Evolutionary conservation across 2,113 vertebrate genomes (phyloP), one percentile per base, ranked within the genome.

Genomic region (Cyprinodon tularosa): DNA sequence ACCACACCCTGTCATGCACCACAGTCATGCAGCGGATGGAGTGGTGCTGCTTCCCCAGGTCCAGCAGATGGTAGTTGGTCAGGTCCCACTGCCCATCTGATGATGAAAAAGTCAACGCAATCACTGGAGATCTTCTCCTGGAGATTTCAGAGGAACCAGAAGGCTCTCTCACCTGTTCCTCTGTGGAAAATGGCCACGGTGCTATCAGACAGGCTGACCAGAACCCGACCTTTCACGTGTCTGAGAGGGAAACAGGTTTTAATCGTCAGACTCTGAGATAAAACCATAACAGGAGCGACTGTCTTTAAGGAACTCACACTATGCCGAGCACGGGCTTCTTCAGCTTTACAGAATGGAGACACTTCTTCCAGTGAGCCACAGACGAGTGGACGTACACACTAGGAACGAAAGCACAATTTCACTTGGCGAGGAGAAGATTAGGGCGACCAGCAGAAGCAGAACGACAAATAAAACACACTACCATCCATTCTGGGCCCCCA

Each of bases 1-100:
- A 99, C 98, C 98, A 99, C 87, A 99, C 98, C 91, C 96, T 97
- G 91, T 99, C 97, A 1, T 99, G 98, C 0, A 99, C 98, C 57
- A 98, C 95, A 2, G 96, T 97, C 98, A 99, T 98, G 85, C 98
- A 99, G 68, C 98, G 95, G 85, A 99, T 97, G 0, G 98, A 97
- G 91, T 99, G 95, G 83, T 97, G 96, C 0, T 96, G 96, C 45
- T 96, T 94, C 45, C 98, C 98, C 78, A 99, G 84, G 85, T 98
- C 97, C 44, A 99, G 78, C 81, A 99, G 95, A 84, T 99, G 98
- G 85, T 99, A 99, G 92, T 98, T 99, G 10, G 95, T 97, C 90
- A 99, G 92, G 89, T 99, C 98, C 98, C 98, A 99, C 88, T 99
- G 97, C 57, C 98, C 98, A 68, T 99, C 98, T 99, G 91, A 38